Base-by-base conservation (phyloP, 2,888 invertebrate genomes). In the Caenorhabditis parvicauda region DNA sequence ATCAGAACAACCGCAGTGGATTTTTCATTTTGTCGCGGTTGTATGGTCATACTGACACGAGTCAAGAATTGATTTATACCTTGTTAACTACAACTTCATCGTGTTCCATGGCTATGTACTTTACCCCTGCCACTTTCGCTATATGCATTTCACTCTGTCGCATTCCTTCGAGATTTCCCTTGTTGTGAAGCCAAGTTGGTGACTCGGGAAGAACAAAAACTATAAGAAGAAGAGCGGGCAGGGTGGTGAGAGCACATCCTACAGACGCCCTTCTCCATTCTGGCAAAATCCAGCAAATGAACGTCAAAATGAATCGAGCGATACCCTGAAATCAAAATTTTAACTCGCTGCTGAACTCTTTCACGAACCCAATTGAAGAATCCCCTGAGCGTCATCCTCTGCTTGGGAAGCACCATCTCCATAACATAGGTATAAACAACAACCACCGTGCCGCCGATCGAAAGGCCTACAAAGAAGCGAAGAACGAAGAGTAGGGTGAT, bases 131-230 rank as follows among this genome's bases (percentile, higher is more conserved):
- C 25, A 76, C 45, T 27, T 52, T 7, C 1, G 77, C 74, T 19
- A 74, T 67, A 32, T 61, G 56, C 44, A 60, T 57, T 54, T 73
- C 67, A 37, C 57, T 59, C 32, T 63, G 42, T 14, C 56, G 47
- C 76, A 77, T 69, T 28, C 55, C 39, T 2, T 32, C 2, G 21
- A 24, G 19, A 2, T 7, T 19, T 24, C 48, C 66, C 44, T 71
- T 69, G 48, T 62, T 63, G 39, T 77, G 73, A n/a, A 77, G 64
- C 77, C 77, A 77, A 2, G 69, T 76, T n/a, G 77, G 77, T 29
- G 72, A 72, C 51, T 77, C 77, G 4, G 77, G 77, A 22, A 77
- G 59, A 7, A 77, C 47, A 46, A 78, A 76, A 14, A 72, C 37
- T 14, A 78, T 54, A 19, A 75, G 58, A 19, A 78, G 44, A 1